These are phyloP conservation scores for Ceuthmochares aereus DNA, from an alignment of 2,113 vertebrate genomes.

Conservation along the genomic window DNA sequence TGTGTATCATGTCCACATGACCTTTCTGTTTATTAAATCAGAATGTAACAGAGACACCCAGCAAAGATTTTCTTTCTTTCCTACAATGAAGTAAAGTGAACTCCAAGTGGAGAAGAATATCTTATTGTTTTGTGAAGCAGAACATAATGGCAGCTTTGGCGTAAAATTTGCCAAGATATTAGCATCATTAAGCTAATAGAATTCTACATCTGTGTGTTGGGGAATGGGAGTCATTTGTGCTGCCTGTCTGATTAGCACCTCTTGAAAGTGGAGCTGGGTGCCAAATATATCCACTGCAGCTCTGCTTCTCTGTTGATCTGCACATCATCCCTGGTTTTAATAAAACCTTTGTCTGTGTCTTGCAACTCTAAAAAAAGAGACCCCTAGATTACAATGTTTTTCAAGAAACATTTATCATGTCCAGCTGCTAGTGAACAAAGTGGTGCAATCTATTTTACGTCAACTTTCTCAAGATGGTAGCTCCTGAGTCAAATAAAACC, in stretches of 20 bases:
- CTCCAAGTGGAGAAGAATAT: neutral
- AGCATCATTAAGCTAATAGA: conserved; percentile 17
- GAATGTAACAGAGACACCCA: neutral
- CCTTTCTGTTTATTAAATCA: neutral
- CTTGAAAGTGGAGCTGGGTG: neutral
- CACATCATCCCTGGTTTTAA: neutral
- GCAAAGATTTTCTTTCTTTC: neutral
- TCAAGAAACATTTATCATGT: neutral
- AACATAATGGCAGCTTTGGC: neutral
- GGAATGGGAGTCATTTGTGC: conserved; percentile 8
- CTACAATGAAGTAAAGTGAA: neutral
- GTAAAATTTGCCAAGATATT: neutral
- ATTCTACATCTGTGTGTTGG: neutral
- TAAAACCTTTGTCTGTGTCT: neutral
- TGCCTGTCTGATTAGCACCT: conserved; percentile 10
- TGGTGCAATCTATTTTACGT: neutral
- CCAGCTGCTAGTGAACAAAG: neutral
- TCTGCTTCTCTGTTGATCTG: neutral
- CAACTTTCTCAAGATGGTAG: neutral
- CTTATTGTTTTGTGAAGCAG: neutral
- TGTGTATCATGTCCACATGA: neutral
- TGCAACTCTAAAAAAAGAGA: neutral
- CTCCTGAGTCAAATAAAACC: neutral
- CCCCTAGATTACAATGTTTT: neutral
- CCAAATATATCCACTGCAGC: neutral